A percentile compares a stretch with the other conserved stretches of the same genome.
These are phyloP conservation scores for Ivindomyrus marchei DNA, from an alignment of 2,113 vertebrate genomes.

Conservation along the genomic window DNA sequence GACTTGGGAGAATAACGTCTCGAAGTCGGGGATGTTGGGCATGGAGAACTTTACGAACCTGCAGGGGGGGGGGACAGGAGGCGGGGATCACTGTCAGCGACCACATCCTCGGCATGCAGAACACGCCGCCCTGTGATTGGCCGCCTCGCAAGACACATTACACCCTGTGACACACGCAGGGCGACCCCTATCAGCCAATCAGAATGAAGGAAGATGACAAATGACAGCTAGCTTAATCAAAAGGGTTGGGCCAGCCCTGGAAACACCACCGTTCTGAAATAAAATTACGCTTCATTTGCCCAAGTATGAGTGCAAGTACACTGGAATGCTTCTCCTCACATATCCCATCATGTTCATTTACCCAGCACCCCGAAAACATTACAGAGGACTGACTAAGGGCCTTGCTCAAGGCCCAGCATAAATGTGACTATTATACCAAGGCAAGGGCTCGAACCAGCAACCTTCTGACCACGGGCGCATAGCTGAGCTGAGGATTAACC, in stretches of 20 bases:
- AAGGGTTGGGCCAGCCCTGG: not conserved
- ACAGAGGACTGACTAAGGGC: not conserved
- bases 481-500: not conserved
- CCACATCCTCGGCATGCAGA: not conserved
- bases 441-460: not conserved
- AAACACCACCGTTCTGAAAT: not conserved
- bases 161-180: not conserved
- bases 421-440: not conserved
- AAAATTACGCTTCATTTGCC: not conserved
- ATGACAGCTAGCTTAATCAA: not conserved
- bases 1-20: slow-evolving; percentile 96
- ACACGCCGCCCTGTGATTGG: not conserved
- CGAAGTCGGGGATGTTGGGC: slow-evolving; percentile 99
- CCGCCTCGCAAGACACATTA: not conserved
- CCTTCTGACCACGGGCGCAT: not conserved
- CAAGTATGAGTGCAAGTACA: not conserved
- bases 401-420: not conserved
- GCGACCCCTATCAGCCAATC: not conserved
- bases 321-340: not conserved
- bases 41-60: slow-evolving; percentile 99
- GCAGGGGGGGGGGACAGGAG: slow-evolving; percentile 9
- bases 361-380: not conserved
- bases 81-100: not conserved
- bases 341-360: not conserved
- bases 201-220: not conserved